These are phyloP conservation scores for Sparidentex hasta DNA, from an alignment of 2,797 vertebrate species.

Conservation along the genomic window DNA sequence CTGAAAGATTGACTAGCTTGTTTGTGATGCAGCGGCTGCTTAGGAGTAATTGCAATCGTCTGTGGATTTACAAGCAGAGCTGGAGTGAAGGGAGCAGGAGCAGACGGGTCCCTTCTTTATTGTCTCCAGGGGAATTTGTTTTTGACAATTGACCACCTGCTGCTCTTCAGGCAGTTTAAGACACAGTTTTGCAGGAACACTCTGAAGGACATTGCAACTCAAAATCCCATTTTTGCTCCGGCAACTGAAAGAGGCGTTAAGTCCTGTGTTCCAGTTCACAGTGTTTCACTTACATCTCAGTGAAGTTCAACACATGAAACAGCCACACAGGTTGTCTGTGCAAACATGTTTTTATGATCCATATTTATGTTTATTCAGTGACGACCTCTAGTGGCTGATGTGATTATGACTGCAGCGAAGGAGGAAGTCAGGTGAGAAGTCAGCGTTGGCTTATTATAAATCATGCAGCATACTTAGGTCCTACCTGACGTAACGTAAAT, in stretches of 20 bases:
- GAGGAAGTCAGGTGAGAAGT: too few relatives aligned
- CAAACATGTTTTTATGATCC: too few relatives aligned
- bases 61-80: constrained; percentile 58
- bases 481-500: too few relatives aligned
- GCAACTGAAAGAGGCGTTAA: constrained; percentile 4
- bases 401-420: too few relatives aligned
- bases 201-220: constrained; percentile 17
- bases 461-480: too few relatives aligned
- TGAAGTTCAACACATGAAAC: too few relatives aligned
- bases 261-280: constrained; percentile 12
- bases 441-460: too few relatives aligned
- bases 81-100: constrained; percentile 50
- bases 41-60: constrained; percentile 44
- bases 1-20: constrained; percentile 50
- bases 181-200: constrained; percentile 23
- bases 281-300: constrained; percentile 29
- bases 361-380: too few relatives aligned
- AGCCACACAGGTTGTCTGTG: too few relatives aligned
- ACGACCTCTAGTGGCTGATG: too few relatives aligned
- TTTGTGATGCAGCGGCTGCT: constrained; percentile 56
- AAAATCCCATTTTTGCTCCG: constrained; percentile 25
- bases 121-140: constrained; percentile 50
- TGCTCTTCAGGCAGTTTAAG: constrained; percentile 29
- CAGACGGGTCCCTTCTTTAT: constrained; percentile 43
- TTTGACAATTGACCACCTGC: constrained; percentile 56